Base-by-base conservation (phyloP, 1,140 invertebrate genomes). In the Drosophila teissieri region DNA sequence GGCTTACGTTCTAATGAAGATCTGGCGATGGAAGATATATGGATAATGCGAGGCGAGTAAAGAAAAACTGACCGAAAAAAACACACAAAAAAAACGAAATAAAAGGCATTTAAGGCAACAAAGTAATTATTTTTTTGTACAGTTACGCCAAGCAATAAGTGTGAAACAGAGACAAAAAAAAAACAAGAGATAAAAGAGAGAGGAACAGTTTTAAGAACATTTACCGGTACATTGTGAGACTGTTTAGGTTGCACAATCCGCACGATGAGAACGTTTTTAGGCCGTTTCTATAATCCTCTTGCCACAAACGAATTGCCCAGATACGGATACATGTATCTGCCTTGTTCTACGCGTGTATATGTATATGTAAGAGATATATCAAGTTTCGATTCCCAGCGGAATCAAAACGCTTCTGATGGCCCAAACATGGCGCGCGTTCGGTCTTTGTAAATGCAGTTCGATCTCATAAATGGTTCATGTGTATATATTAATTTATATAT, bases 201-300 rank as follows among this genome's bases (percentile, higher is more conserved):
- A 68, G 63, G 52, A n/a, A 39, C 44, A 49, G 64, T 54, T 53
- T 31, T 12, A 39, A 63, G 31, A 80, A 80, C 80, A 89, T 80
- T 89, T 89, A 89, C 84, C 84, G 84, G 84, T 89, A 89, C 84
- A 89, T 89, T 67, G 85, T 89, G 80, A 89, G 84, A 70, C 85
- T 78, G 85, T 89, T 89, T 60, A 89, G 65, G 85, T 89, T 90
- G 65, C 84, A 89, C 73, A 89, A 78, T 80, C 80, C 85, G 80
- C 84, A 89, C 80, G 84, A 80, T 78, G 84, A 84, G 73, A 90
- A 89, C 84, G 84, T 89, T 90, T 82, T 89, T 49, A 90, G 77
- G 84, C 84, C 77, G 84, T 89, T 88, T 73, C 44, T 67, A 72
- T 73, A 79, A 51, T 78, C 80, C 81, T 73, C 45, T 58, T 72